These are phyloP conservation scores for Tortrix viridana DNA, from an alignment of 2,888 invertebrate genomes.

Conservation along the genomic window DNA sequence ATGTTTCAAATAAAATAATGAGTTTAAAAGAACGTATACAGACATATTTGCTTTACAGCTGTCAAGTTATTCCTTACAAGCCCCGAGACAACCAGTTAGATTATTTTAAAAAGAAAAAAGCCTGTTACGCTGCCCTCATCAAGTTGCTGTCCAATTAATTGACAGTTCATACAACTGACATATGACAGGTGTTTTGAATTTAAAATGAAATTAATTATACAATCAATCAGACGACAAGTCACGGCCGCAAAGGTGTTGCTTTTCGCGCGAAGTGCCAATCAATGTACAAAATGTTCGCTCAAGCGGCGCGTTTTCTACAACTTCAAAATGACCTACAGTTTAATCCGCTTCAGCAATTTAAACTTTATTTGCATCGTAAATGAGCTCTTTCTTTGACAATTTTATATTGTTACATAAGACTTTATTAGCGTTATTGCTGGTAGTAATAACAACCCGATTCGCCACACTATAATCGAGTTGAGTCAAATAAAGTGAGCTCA, in stretches of 20 bases:
- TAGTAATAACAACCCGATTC: slow-evolving; percentile 75
- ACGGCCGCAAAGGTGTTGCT: slow-evolving; percentile 78
- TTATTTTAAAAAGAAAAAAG: slow-evolving; percentile 60
- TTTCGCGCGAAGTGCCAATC: slow-evolving; percentile 81
- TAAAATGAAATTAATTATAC: slow-evolving; percentile 82
- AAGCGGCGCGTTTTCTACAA: slow-evolving; percentile 53
- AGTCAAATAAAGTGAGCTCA: slow-evolving; percentile 60
- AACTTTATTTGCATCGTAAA: slow-evolving; percentile 48
- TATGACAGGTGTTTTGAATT: slow-evolving; percentile 71
- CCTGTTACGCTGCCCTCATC: slow-evolving; percentile 76
- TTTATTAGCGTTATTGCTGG: slow-evolving; percentile 48
- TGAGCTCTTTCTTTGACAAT: slow-evolving; percentile 47
- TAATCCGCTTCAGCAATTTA: slow-evolving; percentile 40
- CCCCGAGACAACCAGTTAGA: slow-evolving; percentile 62
- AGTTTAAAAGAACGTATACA: slow-evolving; percentile 45
- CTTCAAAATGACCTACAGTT: slow-evolving; percentile 45
- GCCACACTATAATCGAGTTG: slow-evolving; percentile 74
- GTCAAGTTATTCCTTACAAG: slow-evolving; percentile 64
- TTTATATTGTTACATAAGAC: slow-evolving; percentile 42
- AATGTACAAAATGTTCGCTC: slow-evolving; percentile 74
- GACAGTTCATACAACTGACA: slow-evolving; percentile 74
- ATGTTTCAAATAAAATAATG: slow-evolving; percentile 46
- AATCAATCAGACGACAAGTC: slow-evolving; percentile 79
- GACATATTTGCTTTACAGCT: slow-evolving; percentile 61
- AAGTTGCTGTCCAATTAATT: slow-evolving; percentile 78